Conservation (phyloP, 1,140 invertebrate genomes). For the Capitella teleta region DNA sequence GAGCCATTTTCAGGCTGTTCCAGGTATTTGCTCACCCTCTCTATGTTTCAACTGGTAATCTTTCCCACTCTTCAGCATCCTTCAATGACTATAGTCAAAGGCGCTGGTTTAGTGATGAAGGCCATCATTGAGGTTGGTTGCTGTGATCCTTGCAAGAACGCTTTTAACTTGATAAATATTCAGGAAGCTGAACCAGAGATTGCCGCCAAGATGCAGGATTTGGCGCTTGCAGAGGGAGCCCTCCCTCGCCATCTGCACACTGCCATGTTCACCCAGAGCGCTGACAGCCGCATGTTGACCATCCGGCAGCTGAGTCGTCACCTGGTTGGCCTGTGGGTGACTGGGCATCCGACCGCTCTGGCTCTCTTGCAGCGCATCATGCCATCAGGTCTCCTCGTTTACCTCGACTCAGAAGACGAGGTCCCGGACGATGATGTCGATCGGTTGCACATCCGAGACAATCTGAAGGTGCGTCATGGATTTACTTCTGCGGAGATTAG, state of each 20-base stretch:
- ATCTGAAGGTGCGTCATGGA: constrained; percentile 85
- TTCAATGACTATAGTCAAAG: constrained; percentile 93
- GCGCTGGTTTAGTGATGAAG: constrained; percentile 90
- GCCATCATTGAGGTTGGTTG: constrained; percentile 73
- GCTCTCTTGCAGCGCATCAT: constrained; percentile 77
- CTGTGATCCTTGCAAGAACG: background rate
- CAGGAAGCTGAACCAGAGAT: constrained; percentile 79
- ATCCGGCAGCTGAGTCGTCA: constrained; percentile 87
- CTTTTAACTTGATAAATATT: no score
- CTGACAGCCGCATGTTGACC: constrained; percentile 58
- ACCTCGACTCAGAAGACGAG: constrained; percentile 74
- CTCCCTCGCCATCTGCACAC: constrained; percentile 83
- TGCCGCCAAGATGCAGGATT: constrained; percentile 85
- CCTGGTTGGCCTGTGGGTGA: constrained; percentile 94
- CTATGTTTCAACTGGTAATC: constrained; percentile 1
- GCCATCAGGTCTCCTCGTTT: constrained; percentile 73
- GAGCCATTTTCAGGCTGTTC: constrained; percentile 85
- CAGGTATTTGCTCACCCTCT: constrained; percentile 49
- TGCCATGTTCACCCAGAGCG: constrained; percentile 76
- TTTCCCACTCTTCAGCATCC: constrained; percentile 60
- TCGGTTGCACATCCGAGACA: constrained; percentile 74
- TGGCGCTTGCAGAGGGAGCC: constrained; percentile 94
- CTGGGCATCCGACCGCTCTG: constrained; percentile 83
- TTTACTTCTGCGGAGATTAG: constrained; percentile 32
- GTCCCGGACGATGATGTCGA: constrained; percentile 69